phyloP scores from a whole-genome alignment of 2,888 invertebrate species.

The Lycaena phlaeas region DNA sequence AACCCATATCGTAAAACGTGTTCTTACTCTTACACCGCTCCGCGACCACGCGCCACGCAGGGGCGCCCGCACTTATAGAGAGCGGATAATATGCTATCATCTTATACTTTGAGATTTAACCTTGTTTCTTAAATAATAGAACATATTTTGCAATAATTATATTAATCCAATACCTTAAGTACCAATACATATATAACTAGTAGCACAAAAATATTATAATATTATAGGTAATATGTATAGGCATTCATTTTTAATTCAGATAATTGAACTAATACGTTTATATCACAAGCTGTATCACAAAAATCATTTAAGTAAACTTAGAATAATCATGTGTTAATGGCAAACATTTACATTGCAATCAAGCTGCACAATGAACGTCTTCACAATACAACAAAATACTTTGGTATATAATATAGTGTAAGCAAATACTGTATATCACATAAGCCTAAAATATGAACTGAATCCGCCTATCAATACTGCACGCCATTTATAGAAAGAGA shows the following conservation, averaged over 20 bases:
- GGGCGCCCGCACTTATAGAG: too few relatives aligned
- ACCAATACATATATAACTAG: neutral
- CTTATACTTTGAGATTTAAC: too few relatives aligned
- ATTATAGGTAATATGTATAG: too few relatives aligned
- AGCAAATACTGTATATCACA: slow-evolving; percentile 7
- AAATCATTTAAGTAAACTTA: neutral
- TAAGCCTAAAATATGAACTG: neutral
- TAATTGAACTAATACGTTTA: neutral
- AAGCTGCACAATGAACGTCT: neutral
- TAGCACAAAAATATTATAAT: neutral
- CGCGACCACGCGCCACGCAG: too few relatives aligned
- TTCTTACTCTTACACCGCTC: too few relatives aligned
- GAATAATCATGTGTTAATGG: neutral
- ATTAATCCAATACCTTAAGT: too few relatives aligned
- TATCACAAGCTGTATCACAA: slow-evolving; percentile 8
- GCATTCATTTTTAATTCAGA: neutral
- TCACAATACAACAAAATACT: neutral
- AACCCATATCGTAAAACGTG: too few relatives aligned
- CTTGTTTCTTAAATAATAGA: too few relatives aligned
- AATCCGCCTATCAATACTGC: too few relatives aligned
- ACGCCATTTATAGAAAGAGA: too few relatives aligned
- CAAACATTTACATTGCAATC: neutral
- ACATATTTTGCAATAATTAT: too few relatives aligned
- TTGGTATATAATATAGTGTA: slow-evolving; percentile 6
- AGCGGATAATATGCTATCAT: too few relatives aligned